Conservation (phyloP, 2,888 invertebrate species). For the Saturnia pavonia region DNA sequence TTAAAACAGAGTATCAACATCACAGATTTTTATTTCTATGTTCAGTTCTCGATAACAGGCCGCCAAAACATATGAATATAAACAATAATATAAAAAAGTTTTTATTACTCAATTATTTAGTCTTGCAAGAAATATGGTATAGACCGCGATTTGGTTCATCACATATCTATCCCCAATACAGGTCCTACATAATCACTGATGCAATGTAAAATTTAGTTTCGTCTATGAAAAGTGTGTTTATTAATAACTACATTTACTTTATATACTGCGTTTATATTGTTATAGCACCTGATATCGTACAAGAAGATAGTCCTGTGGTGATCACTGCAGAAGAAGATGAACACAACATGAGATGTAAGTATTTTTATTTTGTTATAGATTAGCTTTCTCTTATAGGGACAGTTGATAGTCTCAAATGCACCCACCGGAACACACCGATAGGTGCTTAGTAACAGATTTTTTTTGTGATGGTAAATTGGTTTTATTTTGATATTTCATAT, state of each 20-base stretch:
- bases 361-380: constrained; percentile 2
- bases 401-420: background rate
- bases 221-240: background rate
- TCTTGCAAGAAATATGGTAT: too few species aligned
- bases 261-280: constrained; percentile 47
- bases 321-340: constrained; percentile 87
- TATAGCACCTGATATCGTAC: constrained; percentile 88
- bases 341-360: constrained; percentile 91
- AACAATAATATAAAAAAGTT: too few species aligned
- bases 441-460: background rate
- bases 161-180: too few species aligned
- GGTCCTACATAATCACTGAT: background rate
- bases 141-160: too few species aligned
- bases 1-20: too few species aligned
- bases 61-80: too few species aligned
- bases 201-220: background rate
- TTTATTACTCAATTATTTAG: too few species aligned
- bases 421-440: background rate
- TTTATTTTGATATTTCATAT: background rate
- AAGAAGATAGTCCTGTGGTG: constrained; percentile 86
- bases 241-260: too few species aligned
- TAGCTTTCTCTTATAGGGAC: background rate
- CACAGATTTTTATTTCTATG: too few species aligned
- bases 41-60: too few species aligned
- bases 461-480: background rate